These are phyloP conservation scores for Meliscaeva auricollis DNA, from an alignment of 2,888 invertebrate species.

Conservation along the genomic window DNA sequence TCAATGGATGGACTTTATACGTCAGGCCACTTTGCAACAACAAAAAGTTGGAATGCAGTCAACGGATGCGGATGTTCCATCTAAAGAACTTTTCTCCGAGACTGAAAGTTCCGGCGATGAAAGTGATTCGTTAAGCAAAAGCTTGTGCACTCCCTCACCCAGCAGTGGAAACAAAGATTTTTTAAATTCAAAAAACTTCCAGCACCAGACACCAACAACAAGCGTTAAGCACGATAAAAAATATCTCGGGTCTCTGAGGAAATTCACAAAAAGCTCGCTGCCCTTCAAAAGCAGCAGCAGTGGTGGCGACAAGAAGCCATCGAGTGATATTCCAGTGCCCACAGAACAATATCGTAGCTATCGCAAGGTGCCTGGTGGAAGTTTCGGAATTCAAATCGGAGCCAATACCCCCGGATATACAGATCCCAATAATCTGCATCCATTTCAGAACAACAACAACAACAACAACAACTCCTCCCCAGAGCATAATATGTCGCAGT, in stretches of 20 bases:
- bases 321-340: conserved; percentile 88
- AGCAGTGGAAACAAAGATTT: conserved; percentile 78
- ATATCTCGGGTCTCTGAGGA: conserved; percentile 89
- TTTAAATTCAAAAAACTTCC: conserved; percentile 57
- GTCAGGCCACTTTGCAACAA: conserved; percentile 85
- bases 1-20: conserved; percentile 90
- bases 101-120: conserved; percentile 87
- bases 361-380: conserved; percentile 87
- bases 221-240: conserved; percentile 82
- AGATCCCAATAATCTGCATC: conserved; percentile 76
- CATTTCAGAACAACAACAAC: conserved; percentile 42
- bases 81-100: conserved; percentile 85
- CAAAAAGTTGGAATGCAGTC: conserved; percentile 77
- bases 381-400: conserved; percentile 83
- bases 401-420: conserved; percentile 82
- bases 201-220: conserved; percentile 77
- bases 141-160: conserved; percentile 82
- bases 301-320: conserved; percentile 80
- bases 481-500: conserved; percentile 49
- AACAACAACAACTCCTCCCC: conserved; percentile 36
- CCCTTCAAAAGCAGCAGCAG: conserved; percentile 83
- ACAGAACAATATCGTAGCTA: conserved; percentile 92
- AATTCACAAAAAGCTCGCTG: conserved; percentile 85
- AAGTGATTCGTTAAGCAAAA: conserved; percentile 80
- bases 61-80: conserved; percentile 45